Evolutionary conservation across 2,113 vertebrate species (phyloP).

Genomic region (Rhinolophus ferrumequinum): DNA sequence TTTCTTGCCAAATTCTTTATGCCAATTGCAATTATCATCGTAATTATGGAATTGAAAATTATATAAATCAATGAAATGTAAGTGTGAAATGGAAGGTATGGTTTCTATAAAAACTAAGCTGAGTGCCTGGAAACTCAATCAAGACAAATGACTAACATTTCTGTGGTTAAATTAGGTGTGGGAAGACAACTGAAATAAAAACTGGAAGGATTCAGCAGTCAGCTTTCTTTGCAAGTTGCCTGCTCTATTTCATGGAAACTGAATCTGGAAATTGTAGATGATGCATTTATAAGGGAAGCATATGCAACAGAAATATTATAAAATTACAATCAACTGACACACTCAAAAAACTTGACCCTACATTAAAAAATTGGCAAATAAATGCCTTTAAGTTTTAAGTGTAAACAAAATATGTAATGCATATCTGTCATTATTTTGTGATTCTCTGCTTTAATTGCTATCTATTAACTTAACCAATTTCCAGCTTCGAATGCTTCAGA

Average conservation of each 20-base stretch:
- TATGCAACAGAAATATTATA: not conserved
- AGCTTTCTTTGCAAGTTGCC: not conserved
- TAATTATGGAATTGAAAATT: not conserved
- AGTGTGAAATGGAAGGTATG: not conserved
- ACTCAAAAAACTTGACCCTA: not conserved
- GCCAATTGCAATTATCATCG: not conserved
- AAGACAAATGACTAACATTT: not conserved
- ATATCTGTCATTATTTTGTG: not conserved
- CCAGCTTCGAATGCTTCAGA: not conserved
- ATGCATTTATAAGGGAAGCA: not conserved
- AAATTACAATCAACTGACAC: not conserved
- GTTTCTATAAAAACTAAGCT: constrained; percentile 1
- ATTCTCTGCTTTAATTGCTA: not conserved
- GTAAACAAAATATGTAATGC: not conserved
- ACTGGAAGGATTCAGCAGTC: not conserved
- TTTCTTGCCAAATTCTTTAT: not conserved
- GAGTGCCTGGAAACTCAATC: not conserved
- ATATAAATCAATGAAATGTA: not conserved
- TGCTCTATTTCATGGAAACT: not conserved
- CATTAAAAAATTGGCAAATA: not conserved
- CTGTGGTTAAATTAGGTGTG: not conserved
- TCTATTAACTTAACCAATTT: not conserved
- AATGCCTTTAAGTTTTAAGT: not conserved
- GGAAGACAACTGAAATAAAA: not conserved
- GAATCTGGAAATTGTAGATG: not conserved